Percentiles rank a stretch among this genome's conserved stretches.
phyloP scores from a whole-genome alignment of 2,113 vertebrate species.

The Plotosus lineatus region DNA sequence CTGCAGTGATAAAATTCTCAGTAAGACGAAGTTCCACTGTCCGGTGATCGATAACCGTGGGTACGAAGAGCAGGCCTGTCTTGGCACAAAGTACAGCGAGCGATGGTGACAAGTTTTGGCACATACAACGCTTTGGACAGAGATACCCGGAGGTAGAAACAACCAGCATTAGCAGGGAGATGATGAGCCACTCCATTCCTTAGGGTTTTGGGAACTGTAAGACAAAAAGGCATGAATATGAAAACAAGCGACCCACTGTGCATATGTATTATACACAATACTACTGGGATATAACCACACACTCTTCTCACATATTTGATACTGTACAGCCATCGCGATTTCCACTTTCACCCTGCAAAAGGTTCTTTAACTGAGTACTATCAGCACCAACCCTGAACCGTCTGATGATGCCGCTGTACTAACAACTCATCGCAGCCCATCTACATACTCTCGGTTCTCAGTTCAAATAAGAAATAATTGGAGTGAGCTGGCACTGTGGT shows the following conservation, averaged over 20 bases:
- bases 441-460: no score
- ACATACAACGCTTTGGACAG: conserved; percentile 91
- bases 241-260: background rate
- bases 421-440: no score
- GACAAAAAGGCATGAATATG: conserved; percentile 35
- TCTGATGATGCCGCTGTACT: no score
- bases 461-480: no score
- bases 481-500: no score
- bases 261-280: background rate
- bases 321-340: background rate
- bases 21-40: conserved; percentile 90
- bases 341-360: background rate
- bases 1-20: conserved; percentile 91
- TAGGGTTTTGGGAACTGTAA: conserved; percentile 62
- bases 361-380: no score
- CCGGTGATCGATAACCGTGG: conserved; percentile 83
- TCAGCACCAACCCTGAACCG: no score
- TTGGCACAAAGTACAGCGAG: conserved; percentile 93
- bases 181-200: conserved; percentile 81
- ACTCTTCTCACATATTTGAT: background rate
- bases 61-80: conserved; percentile 92
- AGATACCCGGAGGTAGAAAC: conserved; percentile 72
- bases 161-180: conserved; percentile 78
- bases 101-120: conserved; percentile 88
- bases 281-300: background rate